These are phyloP conservation scores for Tetragonula clypearis DNA, from an alignment of 1,140 invertebrate genomes.

Conservation along the genomic window DNA sequence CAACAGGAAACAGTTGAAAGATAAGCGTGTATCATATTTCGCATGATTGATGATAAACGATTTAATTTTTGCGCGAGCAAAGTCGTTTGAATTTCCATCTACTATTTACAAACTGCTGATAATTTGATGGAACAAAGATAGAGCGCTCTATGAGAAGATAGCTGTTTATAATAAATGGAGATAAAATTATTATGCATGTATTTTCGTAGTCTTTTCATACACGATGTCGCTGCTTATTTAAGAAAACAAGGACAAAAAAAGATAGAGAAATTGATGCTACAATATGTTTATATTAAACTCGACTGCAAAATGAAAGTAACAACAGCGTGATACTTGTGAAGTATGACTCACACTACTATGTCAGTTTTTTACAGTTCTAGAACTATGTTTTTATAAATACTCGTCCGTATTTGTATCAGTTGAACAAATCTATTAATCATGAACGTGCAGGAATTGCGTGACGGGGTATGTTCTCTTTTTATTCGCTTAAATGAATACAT, in stretches of 20 bases:
- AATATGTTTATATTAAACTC: conserved; percentile 2
- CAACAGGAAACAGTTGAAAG: conserved; percentile 21
- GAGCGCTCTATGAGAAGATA: conserved; percentile 31
- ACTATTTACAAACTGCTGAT: conserved; percentile 29
- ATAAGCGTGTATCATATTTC: background rate
- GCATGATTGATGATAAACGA: background rate
- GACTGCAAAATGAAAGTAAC: conserved; percentile 18
- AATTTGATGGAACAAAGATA: conserved; percentile 29
- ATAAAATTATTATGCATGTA: conserved; percentile 13
- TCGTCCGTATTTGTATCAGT: conserved; percentile 1
- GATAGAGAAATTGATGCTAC: background rate
- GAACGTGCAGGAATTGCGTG: conserved; percentile 53
- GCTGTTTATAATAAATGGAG: conserved; percentile 12
- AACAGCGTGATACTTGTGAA: conserved; percentile 7
- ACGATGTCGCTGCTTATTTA: background rate
- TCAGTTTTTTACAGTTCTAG: conserved; percentile 23
- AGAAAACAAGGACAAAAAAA: too few relatives aligned
- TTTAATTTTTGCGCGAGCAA: conserved; percentile 28
- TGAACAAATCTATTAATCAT: conserved; percentile 25
- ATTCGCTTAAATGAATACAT: background rate
- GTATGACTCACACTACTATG: conserved; percentile 56
- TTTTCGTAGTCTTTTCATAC: conserved; percentile 17
- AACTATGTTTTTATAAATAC: conserved; percentile 48
- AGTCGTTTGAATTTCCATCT: background rate
- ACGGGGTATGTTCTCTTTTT: conserved; percentile 50